Percentiles rank a stretch among this genome's conserved stretches.
These are phyloP conservation scores for Oligia fasciuncula DNA, from an alignment of 2,888 invertebrate species.

Conservation along the genomic window DNA sequence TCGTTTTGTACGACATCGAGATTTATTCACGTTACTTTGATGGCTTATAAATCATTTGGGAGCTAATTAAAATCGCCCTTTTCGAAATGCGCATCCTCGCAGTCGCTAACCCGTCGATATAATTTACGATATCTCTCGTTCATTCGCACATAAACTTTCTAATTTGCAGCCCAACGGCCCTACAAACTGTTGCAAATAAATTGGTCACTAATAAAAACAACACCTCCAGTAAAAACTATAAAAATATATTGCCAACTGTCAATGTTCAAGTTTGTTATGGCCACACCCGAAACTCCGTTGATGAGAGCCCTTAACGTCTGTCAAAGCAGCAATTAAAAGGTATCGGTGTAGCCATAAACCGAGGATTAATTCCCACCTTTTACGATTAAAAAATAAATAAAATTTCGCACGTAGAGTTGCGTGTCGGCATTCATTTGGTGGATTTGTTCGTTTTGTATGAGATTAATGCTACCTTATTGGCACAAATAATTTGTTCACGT, in stretches of 20 bases:
- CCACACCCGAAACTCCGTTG: constrained; percentile 84
- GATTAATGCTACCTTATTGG: constrained; percentile 76
- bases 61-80: constrained; percentile 87
- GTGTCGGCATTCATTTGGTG: constrained; percentile 74
- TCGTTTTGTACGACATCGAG: constrained; percentile 71
- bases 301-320: constrained; percentile 85
- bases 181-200: constrained; percentile 81
- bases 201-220: constrained; percentile 86
- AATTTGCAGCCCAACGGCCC: constrained; percentile 82
- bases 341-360: constrained; percentile 85
- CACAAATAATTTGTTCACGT: constrained; percentile 73
- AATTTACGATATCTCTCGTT: constrained; percentile 86
- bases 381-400: constrained; percentile 76
- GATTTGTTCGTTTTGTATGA: constrained; percentile 72
- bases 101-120: constrained; percentile 83
- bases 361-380: constrained; percentile 81
- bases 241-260: constrained; percentile 85
- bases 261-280: constrained; percentile 83
- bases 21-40: constrained; percentile 80
- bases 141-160: constrained; percentile 87
- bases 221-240: constrained; percentile 83
- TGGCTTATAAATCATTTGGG: constrained; percentile 85
- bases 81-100: constrained; percentile 74
- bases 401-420: constrained; percentile 75
- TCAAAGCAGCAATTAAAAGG: constrained; percentile 89